phyloP scores from a whole-genome alignment of 2,113 vertebrate genomes.

The Loxodonta africana region DNA sequence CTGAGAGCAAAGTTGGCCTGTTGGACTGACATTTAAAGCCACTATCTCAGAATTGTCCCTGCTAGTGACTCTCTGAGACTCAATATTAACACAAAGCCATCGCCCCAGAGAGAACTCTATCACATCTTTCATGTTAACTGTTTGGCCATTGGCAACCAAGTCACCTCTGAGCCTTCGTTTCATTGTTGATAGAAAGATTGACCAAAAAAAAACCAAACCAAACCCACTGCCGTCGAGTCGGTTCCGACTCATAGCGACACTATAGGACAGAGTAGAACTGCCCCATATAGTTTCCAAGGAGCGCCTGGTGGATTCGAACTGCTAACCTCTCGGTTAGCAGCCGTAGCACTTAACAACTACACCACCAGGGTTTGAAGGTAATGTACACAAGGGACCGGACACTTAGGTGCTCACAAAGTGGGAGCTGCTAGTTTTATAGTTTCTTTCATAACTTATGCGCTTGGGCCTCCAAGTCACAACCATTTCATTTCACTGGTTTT shows the following conservation, averaged over 20 bases:
- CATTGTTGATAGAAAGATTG: too few relatives aligned
- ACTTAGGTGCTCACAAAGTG: background rate
- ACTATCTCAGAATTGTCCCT: background rate
- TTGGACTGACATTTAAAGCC: background rate
- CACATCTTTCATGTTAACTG: too few relatives aligned
- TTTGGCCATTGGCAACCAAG: background rate
- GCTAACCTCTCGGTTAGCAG: too few relatives aligned
- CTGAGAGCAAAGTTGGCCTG: background rate
- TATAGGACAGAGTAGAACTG: too few relatives aligned
- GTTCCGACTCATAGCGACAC: too few relatives aligned
- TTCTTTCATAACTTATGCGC: background rate
- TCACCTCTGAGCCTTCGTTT: background rate
- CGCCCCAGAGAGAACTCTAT: background rate
- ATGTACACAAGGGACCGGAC: background rate
- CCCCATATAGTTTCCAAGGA: too few relatives aligned
- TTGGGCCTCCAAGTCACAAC: background rate
- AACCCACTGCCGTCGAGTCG: too few relatives aligned
- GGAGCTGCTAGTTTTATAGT: background rate
- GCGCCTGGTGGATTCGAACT: too few relatives aligned
- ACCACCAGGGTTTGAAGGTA: too few relatives aligned
- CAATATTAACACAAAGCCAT: background rate
- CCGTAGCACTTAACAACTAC: too few relatives aligned
- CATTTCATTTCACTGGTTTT: too few relatives aligned
- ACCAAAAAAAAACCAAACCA: too few relatives aligned
- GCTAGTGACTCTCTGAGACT: background rate